Conservation (phyloP, 2,888 invertebrate genomes). For the Sicus ferrugineus region DNA sequence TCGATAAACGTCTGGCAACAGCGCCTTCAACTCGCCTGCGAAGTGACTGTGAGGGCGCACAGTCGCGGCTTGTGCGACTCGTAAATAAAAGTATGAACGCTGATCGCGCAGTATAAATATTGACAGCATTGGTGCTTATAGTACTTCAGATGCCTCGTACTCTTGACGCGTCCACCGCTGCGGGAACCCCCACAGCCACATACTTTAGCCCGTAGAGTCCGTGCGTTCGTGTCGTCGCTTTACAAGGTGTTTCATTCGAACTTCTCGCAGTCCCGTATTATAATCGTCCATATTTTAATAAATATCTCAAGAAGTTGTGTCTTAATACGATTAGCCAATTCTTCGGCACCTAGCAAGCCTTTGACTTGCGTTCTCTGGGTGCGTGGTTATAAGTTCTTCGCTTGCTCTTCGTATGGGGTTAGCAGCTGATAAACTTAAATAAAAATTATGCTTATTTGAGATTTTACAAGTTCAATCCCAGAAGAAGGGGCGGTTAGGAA, state of each 20-base stretch:
- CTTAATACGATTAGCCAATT: slow-evolving; percentile 47
- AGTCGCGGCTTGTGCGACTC: slow-evolving; percentile 21
- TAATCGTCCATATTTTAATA: slow-evolving; percentile 16
- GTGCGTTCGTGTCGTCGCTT: slow-evolving; percentile 1
- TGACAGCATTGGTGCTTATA: slow-evolving; percentile 18
- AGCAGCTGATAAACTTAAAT: no score
- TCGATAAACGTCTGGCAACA: no score
- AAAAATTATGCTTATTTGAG: no score
- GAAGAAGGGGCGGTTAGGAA: no score
- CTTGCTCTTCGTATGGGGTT: no score
- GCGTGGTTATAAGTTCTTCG: no score
- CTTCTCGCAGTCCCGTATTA: not conserved
- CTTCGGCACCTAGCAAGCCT: no score
- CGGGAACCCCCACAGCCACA: slow-evolving; percentile 37
- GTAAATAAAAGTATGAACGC: slow-evolving; percentile 29
- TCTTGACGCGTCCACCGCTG: slow-evolving; percentile 12
- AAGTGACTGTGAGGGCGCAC: slow-evolving; percentile 31
- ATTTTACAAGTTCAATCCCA: no score
- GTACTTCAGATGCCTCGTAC: slow-evolving; percentile 27
- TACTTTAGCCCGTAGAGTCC: slow-evolving; percentile 25
- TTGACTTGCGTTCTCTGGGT: no score
- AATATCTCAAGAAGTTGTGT: slow-evolving; percentile 48
- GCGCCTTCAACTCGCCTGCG: slow-evolving; percentile 32
- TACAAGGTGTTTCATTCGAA: slow-evolving; percentile 11
- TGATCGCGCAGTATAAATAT: slow-evolving; percentile 34